Percentiles rank a stretch among this genome's conserved stretches.
These are phyloP conservation scores for Tamandua tetradactyla DNA, from an alignment of 2,797 vertebrate genomes.

Conservation along the genomic window DNA sequence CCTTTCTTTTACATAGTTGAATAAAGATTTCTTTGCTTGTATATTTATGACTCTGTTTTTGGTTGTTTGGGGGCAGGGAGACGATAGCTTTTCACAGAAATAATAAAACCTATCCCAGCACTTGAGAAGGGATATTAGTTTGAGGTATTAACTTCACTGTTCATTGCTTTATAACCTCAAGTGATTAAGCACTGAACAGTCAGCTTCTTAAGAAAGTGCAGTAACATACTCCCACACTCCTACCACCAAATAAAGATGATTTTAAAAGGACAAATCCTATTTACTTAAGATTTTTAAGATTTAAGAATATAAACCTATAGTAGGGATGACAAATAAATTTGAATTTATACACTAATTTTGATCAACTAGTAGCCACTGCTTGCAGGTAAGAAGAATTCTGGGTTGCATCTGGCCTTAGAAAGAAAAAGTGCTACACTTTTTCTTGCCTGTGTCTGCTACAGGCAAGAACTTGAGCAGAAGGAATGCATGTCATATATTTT, in stretches of 20 bases:
- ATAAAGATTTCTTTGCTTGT: neutral
- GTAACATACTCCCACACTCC: neutral
- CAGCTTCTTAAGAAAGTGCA: neutral
- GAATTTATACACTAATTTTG: neutral
- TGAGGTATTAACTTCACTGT: no score
- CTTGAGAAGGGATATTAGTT: neutral
- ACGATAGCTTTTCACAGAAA: neutral
- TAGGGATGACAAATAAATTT: neutral
- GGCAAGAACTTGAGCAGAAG: neutral
- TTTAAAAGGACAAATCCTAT: neutral
- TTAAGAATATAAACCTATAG: neutral
- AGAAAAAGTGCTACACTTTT: neutral
- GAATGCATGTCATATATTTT: neutral
- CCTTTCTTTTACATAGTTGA: neutral
- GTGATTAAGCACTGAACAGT: neutral
- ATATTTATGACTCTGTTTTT: neutral
- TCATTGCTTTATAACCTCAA: no score
- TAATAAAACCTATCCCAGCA: neutral
- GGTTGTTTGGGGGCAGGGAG: neutral
- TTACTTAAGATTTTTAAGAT: neutral
- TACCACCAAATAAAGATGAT: neutral
- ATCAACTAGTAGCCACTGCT: neutral
- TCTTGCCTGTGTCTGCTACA: neutral
- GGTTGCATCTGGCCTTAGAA: neutral
- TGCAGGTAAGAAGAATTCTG: neutral